These are phyloP conservation scores for Drosophila hamatofila DNA, from an alignment of 2,888 invertebrate species.

Conservation along the genomic window DNA sequence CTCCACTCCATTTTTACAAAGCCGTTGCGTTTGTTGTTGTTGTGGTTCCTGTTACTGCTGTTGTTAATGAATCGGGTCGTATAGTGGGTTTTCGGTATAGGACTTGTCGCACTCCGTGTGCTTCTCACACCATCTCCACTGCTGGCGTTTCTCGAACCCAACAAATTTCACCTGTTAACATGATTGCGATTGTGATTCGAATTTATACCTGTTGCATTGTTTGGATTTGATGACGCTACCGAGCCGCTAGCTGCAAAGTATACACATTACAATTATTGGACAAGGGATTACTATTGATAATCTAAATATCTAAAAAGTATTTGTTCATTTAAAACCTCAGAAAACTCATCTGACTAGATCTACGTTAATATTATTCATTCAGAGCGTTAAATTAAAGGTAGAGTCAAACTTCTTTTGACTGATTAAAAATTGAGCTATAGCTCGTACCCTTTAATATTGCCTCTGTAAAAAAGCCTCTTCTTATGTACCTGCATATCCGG, in stretches of 20 bases:
- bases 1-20: conserved; percentile 48
- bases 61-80: conserved; percentile 47
- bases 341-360: too few species aligned
- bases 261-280: background rate
- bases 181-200: conserved; percentile 85
- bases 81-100: conserved; percentile 55
- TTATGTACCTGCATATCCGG: conserved; percentile 82
- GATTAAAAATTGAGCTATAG: too few species aligned
- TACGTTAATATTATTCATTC: too few species aligned
- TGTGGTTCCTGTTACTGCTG: conserved; percentile 37
- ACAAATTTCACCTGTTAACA: conserved; percentile 85
- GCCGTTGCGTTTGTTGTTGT: conserved; percentile 43
- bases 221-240: conserved; percentile 74
- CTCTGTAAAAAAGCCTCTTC: background rate
- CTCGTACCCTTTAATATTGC: background rate
- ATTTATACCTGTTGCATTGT: conserved; percentile 77
- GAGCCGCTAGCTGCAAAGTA: conserved; percentile 54
- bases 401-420: too few species aligned
- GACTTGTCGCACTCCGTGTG: conserved; percentile 57
- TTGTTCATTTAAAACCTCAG: too few species aligned
- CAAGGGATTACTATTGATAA: background rate
- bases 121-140: conserved; percentile 64
- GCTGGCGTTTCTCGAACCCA: conserved; percentile 60
- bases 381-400: too few species aligned
- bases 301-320: background rate